Percentiles rank a stretch among this genome's conserved stretches.
Evolutionary conservation across 1,140 invertebrate genomes (phyloP).

Genomic region (Melipona quadrifasciata): DNA sequence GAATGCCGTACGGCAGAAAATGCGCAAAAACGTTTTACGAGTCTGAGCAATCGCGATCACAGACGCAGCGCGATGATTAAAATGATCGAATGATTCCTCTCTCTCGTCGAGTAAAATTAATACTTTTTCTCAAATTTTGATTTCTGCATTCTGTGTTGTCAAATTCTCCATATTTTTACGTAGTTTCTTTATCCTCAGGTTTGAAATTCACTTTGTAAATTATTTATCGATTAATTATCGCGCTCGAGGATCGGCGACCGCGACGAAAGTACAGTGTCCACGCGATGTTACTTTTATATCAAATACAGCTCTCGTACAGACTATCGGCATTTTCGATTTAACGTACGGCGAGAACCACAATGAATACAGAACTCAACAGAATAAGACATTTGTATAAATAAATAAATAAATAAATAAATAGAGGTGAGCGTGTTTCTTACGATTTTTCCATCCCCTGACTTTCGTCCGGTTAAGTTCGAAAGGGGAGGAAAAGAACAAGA

Average conservation of each 20-base stretch:
- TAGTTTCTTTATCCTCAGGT: background rate
- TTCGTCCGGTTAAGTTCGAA: background rate
- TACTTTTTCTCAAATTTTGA: background rate
- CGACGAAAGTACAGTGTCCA: constrained; percentile 1
- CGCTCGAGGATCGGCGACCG: constrained; percentile 25
- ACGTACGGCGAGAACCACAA: constrained; percentile 3
- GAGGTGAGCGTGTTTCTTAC: constrained; percentile 18
- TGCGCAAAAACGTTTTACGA: constrained; percentile 55
- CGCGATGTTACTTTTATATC: background rate
- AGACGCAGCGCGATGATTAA: constrained; percentile 54
- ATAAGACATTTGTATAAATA: constrained; percentile 48
- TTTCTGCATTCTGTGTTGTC: background rate
- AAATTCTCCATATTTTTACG: background rate
- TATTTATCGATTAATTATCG: constrained; percentile 32
- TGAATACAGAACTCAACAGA: constrained; percentile 46
- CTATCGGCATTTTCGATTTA: constrained; percentile 28
- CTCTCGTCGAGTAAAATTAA: background rate
- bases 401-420: constrained; percentile 56
- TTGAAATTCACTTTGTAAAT: background rate
- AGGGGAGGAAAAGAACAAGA: constrained; percentile 34
- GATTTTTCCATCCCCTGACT: background rate
- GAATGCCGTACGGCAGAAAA: constrained; percentile 37
- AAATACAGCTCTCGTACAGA: constrained; percentile 37
- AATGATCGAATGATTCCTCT: background rate
- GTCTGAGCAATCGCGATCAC: constrained; percentile 58